Evolutionary conservation across 2,113 vertebrate genomes (phyloP), one percentile per base, ranked within the genome.

Genomic region (Psittacara wagleri): DNA sequence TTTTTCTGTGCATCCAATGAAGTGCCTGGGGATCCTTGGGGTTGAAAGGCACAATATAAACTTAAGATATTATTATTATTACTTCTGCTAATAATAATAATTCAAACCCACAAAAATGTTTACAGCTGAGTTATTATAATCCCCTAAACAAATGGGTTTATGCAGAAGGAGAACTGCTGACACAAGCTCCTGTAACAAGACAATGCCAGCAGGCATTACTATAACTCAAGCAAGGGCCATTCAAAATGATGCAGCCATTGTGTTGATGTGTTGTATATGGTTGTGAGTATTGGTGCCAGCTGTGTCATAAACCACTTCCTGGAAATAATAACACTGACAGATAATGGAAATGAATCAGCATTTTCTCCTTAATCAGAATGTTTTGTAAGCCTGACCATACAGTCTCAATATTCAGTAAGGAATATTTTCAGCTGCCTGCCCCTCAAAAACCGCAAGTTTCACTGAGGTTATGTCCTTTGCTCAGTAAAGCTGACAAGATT

Each of bases 401-500:
- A 54, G 48, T 31, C 46, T 57, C 46, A 79, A 48, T 85, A 83
- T 89, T 69, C 66, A 62, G 74, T 31, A 63, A 77, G 29, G 62
- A 59, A 44, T 90, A 88, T 91, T 80, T 95, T 92, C 69, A 63
- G 10, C 54, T 95, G 18, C 2, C 6, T 61, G 12, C 3, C 9
- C 11, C 16, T 39, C 22, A 44, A 57, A 44, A 81, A 78, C 44
- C 2, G 12, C 48, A 84, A 76, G 11, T 39, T 92, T 96, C 78
- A 49, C 55, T 6, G 62, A 94, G 90, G 49, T 87, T 79, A 52
- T 92, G 77, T 75, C 85, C 67, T 93, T 63, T 96, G n/a, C 82
- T 97, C 97, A 91, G 77, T 83, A 72, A 95, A 94, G 59, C 70
- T 94, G 94, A 61, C 89, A 85, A 73, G 87, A 83, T 96, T 90